Evolutionary conservation across 2,888 invertebrate species (phyloP), one percentile per base, ranked within the genome.

Genomic region (Drosophila algonquin): DNA sequence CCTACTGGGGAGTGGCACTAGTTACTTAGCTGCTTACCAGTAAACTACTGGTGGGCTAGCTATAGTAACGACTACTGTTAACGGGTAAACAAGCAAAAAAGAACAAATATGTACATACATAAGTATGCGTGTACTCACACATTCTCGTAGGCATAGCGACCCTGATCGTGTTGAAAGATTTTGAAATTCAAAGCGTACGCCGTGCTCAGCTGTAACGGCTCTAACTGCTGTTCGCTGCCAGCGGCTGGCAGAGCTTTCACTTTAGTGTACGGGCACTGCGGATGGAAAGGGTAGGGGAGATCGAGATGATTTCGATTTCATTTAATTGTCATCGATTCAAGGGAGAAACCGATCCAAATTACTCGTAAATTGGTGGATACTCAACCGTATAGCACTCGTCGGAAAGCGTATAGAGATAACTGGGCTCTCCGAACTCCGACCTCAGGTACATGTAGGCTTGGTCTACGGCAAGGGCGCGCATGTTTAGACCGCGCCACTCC

Each of bases 371-470:
- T 44, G 18, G 1, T 55, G 14, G 48, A 18, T 61, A 92, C 50
- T 51, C 51, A 58, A 96, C 96, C 91, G 94, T 93, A 87, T 94
- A 93, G 87, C 96, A 96, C 83, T 96, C 95, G 62, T 95, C 94
- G 18, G 95, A 95, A 0, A 96, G 94, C 24, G 93, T 93, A 87
- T 96, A 96, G 5, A 96, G 92, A 87, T 94, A 94, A 12, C 93
- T 92, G 27, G 35, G 90, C 7, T 90, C 59, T 75, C 79, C 77
- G 56, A 86, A 81, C n/a, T 77, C 79, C 16, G 90, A 92, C 16
- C 86, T 90, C 40, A 93, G 92, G 64, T 93, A 92, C 81, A 94
- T 91, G 81, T 95, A 96, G 0, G 96, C 96, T 91, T 96, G 93
- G 86, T 96, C 96, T 86, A 94, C 94, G 72, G 91, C 90, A 83